Conservation (phyloP, 2,888 invertebrate genomes). For the Monoplex corrugatus region DNA sequence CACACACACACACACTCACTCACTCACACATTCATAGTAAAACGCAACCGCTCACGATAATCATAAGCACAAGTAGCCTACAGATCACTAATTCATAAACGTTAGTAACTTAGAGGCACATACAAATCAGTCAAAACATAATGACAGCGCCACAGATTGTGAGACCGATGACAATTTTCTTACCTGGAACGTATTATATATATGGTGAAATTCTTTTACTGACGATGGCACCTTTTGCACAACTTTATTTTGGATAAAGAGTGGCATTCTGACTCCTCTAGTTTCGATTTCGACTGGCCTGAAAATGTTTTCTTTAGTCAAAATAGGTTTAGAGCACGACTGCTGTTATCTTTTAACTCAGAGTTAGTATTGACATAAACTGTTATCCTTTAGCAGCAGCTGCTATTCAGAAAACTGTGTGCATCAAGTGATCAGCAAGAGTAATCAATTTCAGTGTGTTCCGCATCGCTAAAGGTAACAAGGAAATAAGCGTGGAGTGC, state of each 20-base stretch:
- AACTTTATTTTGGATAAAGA: neutral
- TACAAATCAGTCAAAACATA: neutral
- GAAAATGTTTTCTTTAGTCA: too few species aligned
- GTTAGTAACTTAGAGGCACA: too few species aligned
- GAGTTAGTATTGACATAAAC: too few species aligned
- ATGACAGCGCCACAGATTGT: neutral
- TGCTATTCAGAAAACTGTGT: too few species aligned
- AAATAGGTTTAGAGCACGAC: too few species aligned
- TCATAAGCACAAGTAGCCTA: neutral
- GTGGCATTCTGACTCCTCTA: neutral
- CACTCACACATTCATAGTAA: neutral
- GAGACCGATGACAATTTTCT: neutral
- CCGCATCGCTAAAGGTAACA: too few species aligned
- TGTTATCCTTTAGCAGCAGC: too few species aligned
- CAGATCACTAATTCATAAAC: neutral
- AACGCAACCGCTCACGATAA: neutral
- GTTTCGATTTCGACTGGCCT: slow-evolving; percentile 8
- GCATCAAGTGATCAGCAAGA: too few species aligned
- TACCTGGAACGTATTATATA: slow-evolving; percentile 9
- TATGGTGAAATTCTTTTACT: neutral
- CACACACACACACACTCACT: neutral
- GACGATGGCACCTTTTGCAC: neutral
- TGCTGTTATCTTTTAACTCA: too few species aligned
- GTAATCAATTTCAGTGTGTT: too few species aligned
- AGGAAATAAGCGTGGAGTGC: too few species aligned